phyloP scores from a whole-genome alignment of 1,140 invertebrate genomes.

The Bombus polaris region DNA sequence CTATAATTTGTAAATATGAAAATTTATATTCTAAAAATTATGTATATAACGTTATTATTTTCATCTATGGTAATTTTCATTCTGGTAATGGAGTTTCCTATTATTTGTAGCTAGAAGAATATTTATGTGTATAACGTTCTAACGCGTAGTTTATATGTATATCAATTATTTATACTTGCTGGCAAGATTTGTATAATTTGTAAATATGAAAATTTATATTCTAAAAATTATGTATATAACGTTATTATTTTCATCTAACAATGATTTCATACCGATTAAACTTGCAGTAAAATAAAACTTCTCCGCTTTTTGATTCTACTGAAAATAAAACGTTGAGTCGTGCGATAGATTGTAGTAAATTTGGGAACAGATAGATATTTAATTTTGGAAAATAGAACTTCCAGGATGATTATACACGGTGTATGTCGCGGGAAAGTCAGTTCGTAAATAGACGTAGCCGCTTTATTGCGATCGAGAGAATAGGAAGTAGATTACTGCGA shows the following conservation, averaged over 20 bases:
- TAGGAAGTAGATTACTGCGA: slow-evolving; percentile 3
- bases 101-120: not conserved
- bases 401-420: not conserved
- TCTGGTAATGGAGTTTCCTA: not conserved
- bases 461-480: not conserved
- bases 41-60: no score
- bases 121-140: not conserved
- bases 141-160: no score
- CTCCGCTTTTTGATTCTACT: not conserved
- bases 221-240: no score
- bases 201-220: no score
- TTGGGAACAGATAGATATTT: not conserved
- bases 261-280: no score
- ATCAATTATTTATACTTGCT: no score
- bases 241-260: no score
- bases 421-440: not conserved
- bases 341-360: not conserved
- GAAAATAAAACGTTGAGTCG: not conserved
- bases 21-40: no score
- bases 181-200: no score
- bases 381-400: not conserved
- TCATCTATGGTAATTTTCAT: no score
- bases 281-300: no score
- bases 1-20: no score
- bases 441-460: not conserved